A percentile compares a stretch with the other conserved stretches of the same genome.
phyloP scores from a whole-genome alignment of 1,140 invertebrate species.

The Procambarus virginalis region DNA sequence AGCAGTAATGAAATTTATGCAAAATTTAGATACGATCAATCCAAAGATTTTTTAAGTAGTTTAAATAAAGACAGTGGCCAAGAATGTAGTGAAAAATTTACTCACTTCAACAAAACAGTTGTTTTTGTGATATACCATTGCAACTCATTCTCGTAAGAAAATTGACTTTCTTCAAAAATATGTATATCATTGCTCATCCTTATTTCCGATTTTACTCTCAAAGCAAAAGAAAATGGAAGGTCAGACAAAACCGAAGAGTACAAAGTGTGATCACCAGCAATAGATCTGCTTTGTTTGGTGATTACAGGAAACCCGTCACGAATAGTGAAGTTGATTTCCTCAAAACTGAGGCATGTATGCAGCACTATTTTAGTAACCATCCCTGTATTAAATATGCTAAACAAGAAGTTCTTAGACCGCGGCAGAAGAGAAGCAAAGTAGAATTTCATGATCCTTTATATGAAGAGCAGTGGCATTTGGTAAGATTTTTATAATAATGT shows the following conservation, averaged over 20 bases:
- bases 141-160: constrained; percentile 60
- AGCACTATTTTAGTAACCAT: constrained; percentile 25
- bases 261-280: not conserved
- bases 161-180: constrained; percentile 39
- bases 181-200: constrained; percentile 62
- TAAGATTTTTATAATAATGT: constrained; percentile 29
- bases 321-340: constrained; percentile 18
- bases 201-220: constrained; percentile 45
- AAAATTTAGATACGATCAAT: not conserved
- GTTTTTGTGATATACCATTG: constrained; percentile 8
- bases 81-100: not conserved
- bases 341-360: constrained; percentile 39
- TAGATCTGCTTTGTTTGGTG: not conserved
- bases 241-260: constrained; percentile 15
- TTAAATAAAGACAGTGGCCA: not conserved
- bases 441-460: constrained; percentile 66
- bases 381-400: constrained; percentile 48
- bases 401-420: constrained; percentile 58
- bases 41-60: not conserved
- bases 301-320: not conserved
- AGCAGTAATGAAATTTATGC: not conserved
- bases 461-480: constrained; percentile 68
- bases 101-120: not conserved
- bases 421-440: constrained; percentile 53
- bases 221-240: constrained; percentile 21